These are phyloP conservation scores for Sebastes taczanowskii DNA, from an alignment of 2,797 vertebrate species.

Conservation along the genomic window DNA sequence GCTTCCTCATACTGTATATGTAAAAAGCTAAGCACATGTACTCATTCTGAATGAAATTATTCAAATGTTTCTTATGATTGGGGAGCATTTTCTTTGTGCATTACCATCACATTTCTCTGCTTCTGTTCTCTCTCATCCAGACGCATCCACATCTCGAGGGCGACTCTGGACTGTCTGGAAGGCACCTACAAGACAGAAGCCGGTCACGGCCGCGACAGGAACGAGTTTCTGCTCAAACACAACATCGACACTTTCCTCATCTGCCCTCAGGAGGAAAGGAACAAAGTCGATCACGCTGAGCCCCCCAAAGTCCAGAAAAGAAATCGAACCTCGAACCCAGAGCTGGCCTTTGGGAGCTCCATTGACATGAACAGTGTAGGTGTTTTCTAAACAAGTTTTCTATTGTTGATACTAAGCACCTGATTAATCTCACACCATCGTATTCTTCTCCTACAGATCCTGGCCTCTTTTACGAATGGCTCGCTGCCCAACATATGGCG, in stretches of 20 bases:
- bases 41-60: background rate
- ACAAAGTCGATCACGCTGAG: conserved; percentile 65
- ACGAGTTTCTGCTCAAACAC: conserved; percentile 93
- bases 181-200: conserved; percentile 86
- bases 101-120: background rate
- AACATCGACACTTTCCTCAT: conserved; percentile 97
- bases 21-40: background rate
- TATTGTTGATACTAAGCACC: background rate
- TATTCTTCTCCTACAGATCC: conserved; percentile 66
- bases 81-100: background rate
- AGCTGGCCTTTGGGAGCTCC: conserved; percentile 87
- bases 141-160: conserved; percentile 84
- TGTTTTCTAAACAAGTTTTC: conserved; percentile 19
- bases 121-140: conserved; percentile 49
- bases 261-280: conserved; percentile 86
- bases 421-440: background rate
- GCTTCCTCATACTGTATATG: background rate
- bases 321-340: conserved; percentile 84
- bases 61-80: background rate
- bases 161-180: conserved; percentile 79
- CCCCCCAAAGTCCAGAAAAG: conserved; percentile 77
- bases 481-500: conserved; percentile 68
- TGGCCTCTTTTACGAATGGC: conserved; percentile 82
- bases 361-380: conserved; percentile 94
- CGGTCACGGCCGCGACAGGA: conserved; percentile 91